Evolutionary conservation across 2,113 vertebrate genomes (phyloP).

Genomic region (Cathartes aura): DNA sequence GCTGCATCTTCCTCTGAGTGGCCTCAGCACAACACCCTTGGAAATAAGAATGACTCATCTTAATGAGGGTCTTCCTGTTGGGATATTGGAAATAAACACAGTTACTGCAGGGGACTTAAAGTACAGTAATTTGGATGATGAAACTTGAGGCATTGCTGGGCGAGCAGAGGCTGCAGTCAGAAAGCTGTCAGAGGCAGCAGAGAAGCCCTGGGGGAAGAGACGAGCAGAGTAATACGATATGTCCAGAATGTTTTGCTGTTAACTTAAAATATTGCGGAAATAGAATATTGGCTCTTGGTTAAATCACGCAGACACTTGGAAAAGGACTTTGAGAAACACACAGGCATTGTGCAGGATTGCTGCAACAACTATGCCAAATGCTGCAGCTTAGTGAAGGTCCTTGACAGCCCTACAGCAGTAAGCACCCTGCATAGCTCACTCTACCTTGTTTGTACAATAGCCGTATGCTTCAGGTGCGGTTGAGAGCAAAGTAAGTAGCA

Average conservation of each 20-base stretch:
- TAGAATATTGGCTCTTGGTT: conserved; percentile 53
- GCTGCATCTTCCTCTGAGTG: conserved; percentile 27
- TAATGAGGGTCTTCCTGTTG: conserved; percentile 65
- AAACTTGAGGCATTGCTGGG: conserved; percentile 37
- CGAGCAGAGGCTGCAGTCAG: conserved; percentile 37
- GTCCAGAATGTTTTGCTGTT: conserved; percentile 53
- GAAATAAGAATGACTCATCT: conserved; percentile 65
- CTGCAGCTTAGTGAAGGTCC: background rate
- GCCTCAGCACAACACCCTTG: conserved; percentile 47
- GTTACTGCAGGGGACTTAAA: conserved; percentile 63
- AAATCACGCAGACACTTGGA: conserved; percentile 46
- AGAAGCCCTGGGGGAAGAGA: conserved; percentile 52
- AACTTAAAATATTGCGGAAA: conserved; percentile 57
- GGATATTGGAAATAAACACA: conserved; percentile 65
- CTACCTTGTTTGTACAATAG: background rate
- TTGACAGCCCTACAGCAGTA: background rate
- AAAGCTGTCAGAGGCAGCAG: conserved; percentile 42
- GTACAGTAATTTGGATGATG: conserved; percentile 53
- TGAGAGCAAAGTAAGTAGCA: background rate
- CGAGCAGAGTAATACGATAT: conserved; percentile 54
- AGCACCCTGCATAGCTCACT: background rate
- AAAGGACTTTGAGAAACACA: conserved; percentile 9
- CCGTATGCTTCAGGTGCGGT: background rate
- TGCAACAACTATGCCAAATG: background rate
- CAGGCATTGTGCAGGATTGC: background rate